Base-by-base conservation (phyloP, 2,113 vertebrate genomes). In the Eidolon helvum region DNA sequence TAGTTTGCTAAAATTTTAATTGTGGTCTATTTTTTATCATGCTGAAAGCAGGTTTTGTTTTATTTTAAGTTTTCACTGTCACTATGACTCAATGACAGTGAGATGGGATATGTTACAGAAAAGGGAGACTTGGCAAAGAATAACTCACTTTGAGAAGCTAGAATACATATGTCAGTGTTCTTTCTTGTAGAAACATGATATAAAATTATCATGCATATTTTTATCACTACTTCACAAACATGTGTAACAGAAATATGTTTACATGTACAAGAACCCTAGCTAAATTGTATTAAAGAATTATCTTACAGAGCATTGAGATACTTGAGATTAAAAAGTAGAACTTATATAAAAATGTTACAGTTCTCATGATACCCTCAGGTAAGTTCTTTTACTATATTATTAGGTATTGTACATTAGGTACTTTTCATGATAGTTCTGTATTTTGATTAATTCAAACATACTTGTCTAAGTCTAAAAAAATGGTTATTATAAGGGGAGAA, bases 1-100 rank as follows among this genome's bases (percentile, higher is more conserved):
- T 63, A 97, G 86, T 86, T 94, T 86, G 83, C 35, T 86, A 33
- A 96, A 88, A 93, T 97, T 77, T 57, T 95, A 82, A 68, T 82
- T 90, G 28, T 84, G 4, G 7, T 71, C 55, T 97, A 35, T 26
- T 94, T 92, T 75, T 87, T 4, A 48, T 79, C 79, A 87, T 71
- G n/a, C 45, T 38, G 11, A 77, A 75, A 63, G 21, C 11, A 40
- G 30, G 5, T 30, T 71, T 57, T 59, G 15, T 48, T 85, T 50
- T 53, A 35, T 74, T 90, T 71, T 7, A 40, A 79, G 22, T 82
- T 84, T 88, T 80, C 3, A 12, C 10, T 55, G 50, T 91, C 50
- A 55, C 43, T 33, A 4, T 66, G 30, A 86, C 75, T 72, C 59
- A 85, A 3, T 48, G 18, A 38, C 19, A 50, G 4, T 26, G 38